phyloP scores from a whole-genome alignment of 1,140 invertebrate genomes.

The Euwallacea fornicatus region DNA sequence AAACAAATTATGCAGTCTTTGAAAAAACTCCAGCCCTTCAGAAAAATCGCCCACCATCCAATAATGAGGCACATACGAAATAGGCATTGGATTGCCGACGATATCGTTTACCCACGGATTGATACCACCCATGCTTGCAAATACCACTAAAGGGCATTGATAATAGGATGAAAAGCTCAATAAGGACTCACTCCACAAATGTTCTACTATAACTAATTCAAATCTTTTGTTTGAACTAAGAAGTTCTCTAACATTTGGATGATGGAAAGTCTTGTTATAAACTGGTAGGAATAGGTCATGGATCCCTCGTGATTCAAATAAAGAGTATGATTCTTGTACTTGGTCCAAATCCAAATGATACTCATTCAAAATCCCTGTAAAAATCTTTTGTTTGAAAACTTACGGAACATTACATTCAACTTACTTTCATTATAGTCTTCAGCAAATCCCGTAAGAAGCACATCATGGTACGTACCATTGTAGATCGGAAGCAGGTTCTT shows the following conservation, averaged over 20 bases:
- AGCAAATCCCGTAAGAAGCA: slow-evolving; percentile 24
- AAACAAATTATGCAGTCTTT: slow-evolving; percentile 8
- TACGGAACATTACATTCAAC: too few species aligned
- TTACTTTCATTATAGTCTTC: slow-evolving; percentile 22
- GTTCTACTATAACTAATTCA: slow-evolving; percentile 55
- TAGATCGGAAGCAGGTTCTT: slow-evolving; percentile 53
- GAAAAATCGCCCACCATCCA: slow-evolving; percentile 15
- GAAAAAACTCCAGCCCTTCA: background rate
- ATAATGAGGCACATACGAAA: slow-evolving; percentile 24
- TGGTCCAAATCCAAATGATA: too few species aligned
- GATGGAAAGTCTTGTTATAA: slow-evolving; percentile 15
- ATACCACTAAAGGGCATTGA: slow-evolving; percentile 45
- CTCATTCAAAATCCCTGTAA: too few species aligned
- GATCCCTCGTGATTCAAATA: too few species aligned
- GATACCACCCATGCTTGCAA: slow-evolving; percentile 19
- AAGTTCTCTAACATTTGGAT: slow-evolving; percentile 38
- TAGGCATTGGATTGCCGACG: slow-evolving; percentile 21
- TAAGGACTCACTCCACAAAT: slow-evolving; percentile 55
- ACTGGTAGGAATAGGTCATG: background rate
- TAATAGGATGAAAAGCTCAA: slow-evolving; percentile 48
- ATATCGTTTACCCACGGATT: slow-evolving; percentile 14
- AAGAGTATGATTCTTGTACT: too few species aligned
- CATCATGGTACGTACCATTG: slow-evolving; percentile 33
- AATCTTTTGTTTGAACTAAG: slow-evolving; percentile 49
- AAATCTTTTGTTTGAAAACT: too few species aligned